Base-by-base conservation (phyloP, 2,888 invertebrate genomes). In the Agonopterix heracliana region DNA sequence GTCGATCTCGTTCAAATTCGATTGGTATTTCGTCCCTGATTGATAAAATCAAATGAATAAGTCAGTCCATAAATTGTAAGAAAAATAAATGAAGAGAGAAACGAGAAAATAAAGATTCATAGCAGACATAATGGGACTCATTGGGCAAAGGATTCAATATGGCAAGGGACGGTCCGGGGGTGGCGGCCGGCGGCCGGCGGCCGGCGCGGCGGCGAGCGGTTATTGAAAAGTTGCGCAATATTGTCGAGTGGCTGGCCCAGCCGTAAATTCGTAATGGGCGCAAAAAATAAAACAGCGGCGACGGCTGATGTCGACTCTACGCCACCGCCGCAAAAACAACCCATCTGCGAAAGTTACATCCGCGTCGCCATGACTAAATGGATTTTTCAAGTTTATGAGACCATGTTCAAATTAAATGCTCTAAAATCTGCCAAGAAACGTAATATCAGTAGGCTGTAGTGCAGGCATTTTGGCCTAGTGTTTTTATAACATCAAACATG, bases 1-100 rank as follows among this genome's bases (percentile, higher is more conserved):
- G 78, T 93, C 94, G 73, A 94, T 94, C 82, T 94, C 94, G 78
- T 94, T 94, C 72, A 94, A 81, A 72, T 92, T 92, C 59, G 93
- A 93, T 82, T 92, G 93, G 78, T 93, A 93, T 78, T 93, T 93
- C 57, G 92, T 92, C 78, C 93, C 93, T 93, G 90, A 66, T 84
- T 54, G 44, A 48, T 53, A 55, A 54, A 56, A 57, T 55, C 55
- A 55, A 54, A 47, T 49, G 45, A 45, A 51, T 34, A 43, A 49
- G 44, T 48, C 53, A 52, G 44, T 53, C 45, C 53, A 54, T 60
- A 57, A n/a, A 41, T 41, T 12, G 11, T 13, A 41, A 13, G 9
- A 57, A 61, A 58, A 57, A 56, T 52, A 60, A 53, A 54, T 41
- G 41, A 50, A 53, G 53, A 51, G 48, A 54, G 50, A 46, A 54